Evolutionary conservation across 2,888 invertebrate genomes (phyloP).

Genomic region (Poecilobothrus nobilitatus): DNA sequence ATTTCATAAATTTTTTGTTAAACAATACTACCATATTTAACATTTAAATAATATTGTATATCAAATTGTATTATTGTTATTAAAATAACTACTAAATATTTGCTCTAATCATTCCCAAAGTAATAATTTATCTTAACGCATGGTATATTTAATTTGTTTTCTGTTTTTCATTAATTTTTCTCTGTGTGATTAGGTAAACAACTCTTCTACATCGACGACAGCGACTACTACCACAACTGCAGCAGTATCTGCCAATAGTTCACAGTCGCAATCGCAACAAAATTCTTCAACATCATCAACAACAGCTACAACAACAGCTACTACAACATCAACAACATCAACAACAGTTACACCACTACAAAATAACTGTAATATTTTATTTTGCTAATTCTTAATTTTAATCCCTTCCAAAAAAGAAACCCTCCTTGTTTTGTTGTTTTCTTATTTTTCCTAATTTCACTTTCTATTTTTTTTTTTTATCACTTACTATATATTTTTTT

Average conservation of each 20-base stretch:
- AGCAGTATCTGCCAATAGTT: conserved; percentile 40
- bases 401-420: too few species aligned
- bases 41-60: too few species aligned
- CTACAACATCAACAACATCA: conserved; percentile 27
- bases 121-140: not conserved
- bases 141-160: conserved; percentile 17
- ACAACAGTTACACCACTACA: conserved; percentile 22
- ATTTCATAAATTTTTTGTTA: too few species aligned
- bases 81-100: not conserved
- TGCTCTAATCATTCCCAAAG: not conserved
- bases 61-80: too few species aligned
- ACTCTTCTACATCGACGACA: conserved; percentile 32
- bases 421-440: too few species aligned
- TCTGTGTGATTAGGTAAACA: conserved; percentile 10
- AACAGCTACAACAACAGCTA: conserved; percentile 24
- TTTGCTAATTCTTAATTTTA: too few species aligned
- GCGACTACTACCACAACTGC: conserved; percentile 39
- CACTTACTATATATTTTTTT: not conserved
- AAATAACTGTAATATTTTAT: not conserved
- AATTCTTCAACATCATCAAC: conserved; percentile 20
- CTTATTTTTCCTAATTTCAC: too few species aligned
- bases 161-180: conserved; percentile 17
- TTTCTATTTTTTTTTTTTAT: not conserved
- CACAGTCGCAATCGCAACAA: conserved; percentile 21
- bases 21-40: too few species aligned